Evolutionary conservation across 2,888 invertebrate genomes (phyloP).

Genomic region (Sipha maydis): DNA sequence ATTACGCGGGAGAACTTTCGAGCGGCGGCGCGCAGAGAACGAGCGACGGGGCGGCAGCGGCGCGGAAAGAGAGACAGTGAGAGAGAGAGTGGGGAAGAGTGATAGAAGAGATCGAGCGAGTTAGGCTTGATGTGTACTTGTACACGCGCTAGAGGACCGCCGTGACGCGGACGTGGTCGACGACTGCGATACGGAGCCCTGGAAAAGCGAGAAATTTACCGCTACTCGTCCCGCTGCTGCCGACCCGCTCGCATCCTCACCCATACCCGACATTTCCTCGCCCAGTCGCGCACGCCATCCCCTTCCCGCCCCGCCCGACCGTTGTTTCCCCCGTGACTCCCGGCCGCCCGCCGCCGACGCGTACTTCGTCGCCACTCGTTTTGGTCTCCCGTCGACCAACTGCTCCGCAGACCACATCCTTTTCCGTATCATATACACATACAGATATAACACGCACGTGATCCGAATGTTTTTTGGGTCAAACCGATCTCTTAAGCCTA

Average conservation of each 20-base stretch:
- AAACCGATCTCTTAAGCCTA: conserved; percentile 55
- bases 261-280: background rate
- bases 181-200: conserved; percentile 59
- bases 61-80: background rate
- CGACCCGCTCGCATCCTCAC: background rate
- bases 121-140: background rate
- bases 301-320: background rate
- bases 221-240: background rate
- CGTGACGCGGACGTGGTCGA: conserved; percentile 55
- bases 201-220: conserved; percentile 59
- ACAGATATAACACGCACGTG: conserved; percentile 49
- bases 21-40: background rate
- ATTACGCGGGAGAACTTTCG: background rate
- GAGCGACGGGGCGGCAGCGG: background rate
- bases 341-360: background rate
- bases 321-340: background rate
- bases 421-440: background rate
- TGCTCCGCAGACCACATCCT: conserved; percentile 32
- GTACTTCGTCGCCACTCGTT: background rate
- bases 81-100: background rate
- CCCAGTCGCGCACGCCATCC: background rate
- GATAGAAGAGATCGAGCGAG: background rate
- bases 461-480: conserved; percentile 56
- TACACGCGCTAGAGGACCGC: conserved; percentile 37
- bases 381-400: conserved; percentile 8